Evolutionary conservation across 2,797 vertebrate genomes (phyloP).

Genomic region (Pampus argenteus): DNA sequence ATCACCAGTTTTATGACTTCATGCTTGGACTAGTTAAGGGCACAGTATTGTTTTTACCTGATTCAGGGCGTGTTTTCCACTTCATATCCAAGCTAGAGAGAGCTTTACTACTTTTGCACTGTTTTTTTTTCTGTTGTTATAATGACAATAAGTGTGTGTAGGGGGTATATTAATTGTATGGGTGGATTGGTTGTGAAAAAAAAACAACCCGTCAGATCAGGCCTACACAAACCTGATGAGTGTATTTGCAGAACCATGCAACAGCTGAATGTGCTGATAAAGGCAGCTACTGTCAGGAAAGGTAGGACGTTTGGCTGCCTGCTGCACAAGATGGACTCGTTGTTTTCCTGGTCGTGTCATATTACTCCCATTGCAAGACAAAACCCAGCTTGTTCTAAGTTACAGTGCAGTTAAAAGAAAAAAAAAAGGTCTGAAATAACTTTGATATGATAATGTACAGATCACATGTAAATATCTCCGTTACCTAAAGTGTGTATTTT

Average conservation of each 20-base stretch:
- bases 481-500: background rate
- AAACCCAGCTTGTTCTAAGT: constrained; percentile 40
- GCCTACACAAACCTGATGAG: constrained; percentile 38
- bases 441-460: fast-evolving
- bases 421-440: background rate
- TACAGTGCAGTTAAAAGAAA: background rate
- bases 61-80: background rate
- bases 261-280: constrained; percentile 41
- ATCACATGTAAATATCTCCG: background rate
- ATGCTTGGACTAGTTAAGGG: background rate
- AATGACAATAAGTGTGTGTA: constrained; percentile 22
- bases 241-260: constrained; percentile 42
- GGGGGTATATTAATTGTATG: constrained; percentile 29
- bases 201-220: constrained; percentile 26
- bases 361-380: constrained; percentile 63
- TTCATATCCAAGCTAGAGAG: constrained; percentile 13
- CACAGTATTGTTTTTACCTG: background rate
- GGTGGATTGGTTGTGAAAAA: constrained; percentile 41
- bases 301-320: constrained; percentile 60
- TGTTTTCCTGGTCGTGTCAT: constrained; percentile 68
- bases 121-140: constrained; percentile 10
- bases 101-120: constrained; percentile 4
- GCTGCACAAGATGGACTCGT: constrained; percentile 58
- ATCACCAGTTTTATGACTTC: constrained; percentile 2
- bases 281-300: constrained; percentile 46